These are phyloP conservation scores for Lagodon rhomboides DNA, from an alignment of 2,797 vertebrate species.

Conservation along the genomic window DNA sequence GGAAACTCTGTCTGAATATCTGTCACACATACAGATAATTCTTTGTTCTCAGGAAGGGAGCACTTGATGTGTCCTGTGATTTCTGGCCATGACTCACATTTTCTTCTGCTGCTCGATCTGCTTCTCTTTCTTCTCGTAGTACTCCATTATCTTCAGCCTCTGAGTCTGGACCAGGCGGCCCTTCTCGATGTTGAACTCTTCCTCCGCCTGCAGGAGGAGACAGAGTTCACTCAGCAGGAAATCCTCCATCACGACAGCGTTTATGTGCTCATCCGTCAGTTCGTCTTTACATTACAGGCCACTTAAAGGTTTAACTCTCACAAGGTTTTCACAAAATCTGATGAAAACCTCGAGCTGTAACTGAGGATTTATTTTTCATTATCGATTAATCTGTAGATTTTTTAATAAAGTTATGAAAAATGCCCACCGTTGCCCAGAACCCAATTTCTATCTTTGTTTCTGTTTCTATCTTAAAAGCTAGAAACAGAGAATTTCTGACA, in stretches of 20 bases:
- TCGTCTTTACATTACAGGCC: neutral
- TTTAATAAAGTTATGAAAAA: neutral
- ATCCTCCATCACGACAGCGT: neutral
- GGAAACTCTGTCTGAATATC: constrained; percentile 25
- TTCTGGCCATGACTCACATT: constrained; percentile 86
- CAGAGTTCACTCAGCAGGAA: constrained; percentile 24
- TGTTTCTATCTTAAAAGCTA: too few relatives aligned
- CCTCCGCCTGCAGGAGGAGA: constrained; percentile 91
- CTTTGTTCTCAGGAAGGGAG: constrained; percentile 53
- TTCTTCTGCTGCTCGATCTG: constrained; percentile 99
- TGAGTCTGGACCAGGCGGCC: constrained; percentile 98
- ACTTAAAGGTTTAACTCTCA: neutral
- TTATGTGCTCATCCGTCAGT: neutral
- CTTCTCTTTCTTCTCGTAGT: constrained; percentile 99
- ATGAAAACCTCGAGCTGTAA: too few relatives aligned
- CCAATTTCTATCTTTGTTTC: too few relatives aligned
- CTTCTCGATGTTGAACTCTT: constrained; percentile 99
- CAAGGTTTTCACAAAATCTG: neutral
- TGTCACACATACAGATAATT: constrained; percentile 26
- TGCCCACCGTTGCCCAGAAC: too few relatives aligned
- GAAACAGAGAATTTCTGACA: too few relatives aligned
- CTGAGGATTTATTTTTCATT: too few relatives aligned
- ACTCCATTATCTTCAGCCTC: constrained; percentile 99
- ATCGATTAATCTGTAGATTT: neutral
- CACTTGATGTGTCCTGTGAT: constrained; percentile 37